Evolutionary conservation across 1,140 invertebrate genomes (phyloP).

Genomic region (Propsilocerus akamusi): DNA sequence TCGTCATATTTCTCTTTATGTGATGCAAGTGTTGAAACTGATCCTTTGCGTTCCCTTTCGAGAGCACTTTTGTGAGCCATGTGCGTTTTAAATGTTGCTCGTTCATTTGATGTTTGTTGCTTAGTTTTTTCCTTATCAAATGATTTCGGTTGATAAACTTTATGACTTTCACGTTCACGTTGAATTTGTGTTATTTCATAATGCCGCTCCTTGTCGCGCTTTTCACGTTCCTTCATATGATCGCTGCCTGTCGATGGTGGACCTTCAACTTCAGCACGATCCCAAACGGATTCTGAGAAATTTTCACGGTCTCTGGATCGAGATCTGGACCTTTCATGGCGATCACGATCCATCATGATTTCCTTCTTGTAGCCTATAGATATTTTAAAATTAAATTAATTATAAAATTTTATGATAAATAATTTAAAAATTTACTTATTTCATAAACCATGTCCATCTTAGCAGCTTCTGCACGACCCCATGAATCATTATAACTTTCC

Average conservation of each 20-base stretch:
- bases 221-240: conserved; percentile 20
- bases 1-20: conserved; percentile 33
- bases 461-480: conserved; percentile 12
- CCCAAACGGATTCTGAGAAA: conserved; percentile 24
- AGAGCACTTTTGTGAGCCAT: conserved; percentile 36
- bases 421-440: no score
- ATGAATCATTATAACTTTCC: conserved; percentile 12
- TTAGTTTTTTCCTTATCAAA: conserved; percentile 15
- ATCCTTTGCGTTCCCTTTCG: conserved; percentile 52
- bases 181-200: conserved; percentile 23
- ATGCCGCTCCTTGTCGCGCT: conserved; percentile 16
- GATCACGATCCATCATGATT: conserved; percentile 11
- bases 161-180: conserved; percentile 22
- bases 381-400: no score
- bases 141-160: conserved; percentile 21
- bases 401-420: no score
- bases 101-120: conserved; percentile 13
- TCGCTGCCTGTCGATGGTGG: conserved; percentile 22
- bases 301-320: conserved; percentile 21
- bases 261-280: conserved; percentile 21
- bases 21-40: conserved; percentile 49
- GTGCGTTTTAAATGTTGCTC: conserved; percentile 44
- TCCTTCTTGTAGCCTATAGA: conserved; percentile 16
- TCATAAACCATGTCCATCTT: conserved; percentile 12
- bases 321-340: conserved; percentile 19